Evolutionary conservation across 2,797 vertebrate species (phyloP).

Genomic region (Ambastaia sidthimunki): DNA sequence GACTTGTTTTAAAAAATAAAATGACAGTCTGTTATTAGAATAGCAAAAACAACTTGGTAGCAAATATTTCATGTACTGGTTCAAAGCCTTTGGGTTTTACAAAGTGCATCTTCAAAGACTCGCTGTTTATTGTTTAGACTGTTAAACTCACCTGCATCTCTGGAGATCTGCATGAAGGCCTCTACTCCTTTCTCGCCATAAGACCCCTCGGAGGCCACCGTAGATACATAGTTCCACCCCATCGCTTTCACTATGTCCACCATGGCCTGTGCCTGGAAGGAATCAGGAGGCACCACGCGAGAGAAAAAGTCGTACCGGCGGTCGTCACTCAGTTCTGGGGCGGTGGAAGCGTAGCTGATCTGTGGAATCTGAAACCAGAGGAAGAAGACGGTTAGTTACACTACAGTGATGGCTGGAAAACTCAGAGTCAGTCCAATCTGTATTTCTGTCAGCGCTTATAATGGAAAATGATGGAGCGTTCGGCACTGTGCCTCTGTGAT

Average conservation of each 20-base stretch:
- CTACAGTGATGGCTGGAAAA: not conserved
- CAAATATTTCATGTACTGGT: not conserved
- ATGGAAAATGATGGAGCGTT: conserved; percentile 23
- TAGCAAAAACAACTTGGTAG: not conserved
- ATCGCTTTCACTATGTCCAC: conserved; percentile 95
- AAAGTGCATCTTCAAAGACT: not conserved
- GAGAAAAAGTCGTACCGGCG: conserved; percentile 99
- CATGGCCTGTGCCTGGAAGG: conserved; percentile 99
- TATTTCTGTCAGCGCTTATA: conserved; percentile 20
- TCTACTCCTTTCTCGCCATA: conserved; percentile 98
- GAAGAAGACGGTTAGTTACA: conserved; percentile 5
- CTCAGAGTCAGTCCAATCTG: conserved; percentile 12
- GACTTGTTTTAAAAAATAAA: conserved; percentile 1
- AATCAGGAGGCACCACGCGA: conserved; percentile 96
- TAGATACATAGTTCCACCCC: conserved; percentile 98
- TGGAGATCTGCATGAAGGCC: conserved; percentile 96
- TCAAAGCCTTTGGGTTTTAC: not conserved
- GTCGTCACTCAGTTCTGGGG: conserved; percentile 96
- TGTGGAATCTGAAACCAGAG: conserved; percentile 88
- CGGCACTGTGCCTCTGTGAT: conserved; percentile 1
- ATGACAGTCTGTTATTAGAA: conserved; percentile 15
- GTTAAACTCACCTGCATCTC: conserved; percentile 89
- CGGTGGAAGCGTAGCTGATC: conserved; percentile 98
- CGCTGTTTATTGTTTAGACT: not conserved
- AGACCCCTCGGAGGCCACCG: conserved; percentile 95